Percentiles rank a stretch among this genome's conserved stretches.
Conservation (phyloP, 1,140 invertebrate species). For the Nasonia longicornis region DNA sequence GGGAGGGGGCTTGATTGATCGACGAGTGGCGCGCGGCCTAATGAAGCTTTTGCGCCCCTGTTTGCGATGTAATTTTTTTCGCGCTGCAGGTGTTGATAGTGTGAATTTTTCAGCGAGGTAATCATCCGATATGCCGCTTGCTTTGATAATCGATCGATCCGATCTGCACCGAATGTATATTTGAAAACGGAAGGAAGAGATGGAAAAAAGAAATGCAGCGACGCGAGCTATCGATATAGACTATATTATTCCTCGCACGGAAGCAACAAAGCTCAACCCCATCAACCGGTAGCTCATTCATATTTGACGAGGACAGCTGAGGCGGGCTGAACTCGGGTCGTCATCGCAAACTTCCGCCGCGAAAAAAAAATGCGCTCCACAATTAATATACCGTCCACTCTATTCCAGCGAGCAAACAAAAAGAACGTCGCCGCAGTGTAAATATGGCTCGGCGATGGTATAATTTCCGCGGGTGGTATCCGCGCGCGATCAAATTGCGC, state of each 20-base stretch:
- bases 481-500: slow-evolving; percentile 34
- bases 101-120: no score
- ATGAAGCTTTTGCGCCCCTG: background rate
- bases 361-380: background rate
- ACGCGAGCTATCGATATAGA: no score
- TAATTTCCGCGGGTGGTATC: slow-evolving; percentile 29
- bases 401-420: slow-evolving; percentile 9
- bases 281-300: background rate
- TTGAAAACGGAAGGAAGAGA: background rate
- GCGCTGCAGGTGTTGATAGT: background rate
- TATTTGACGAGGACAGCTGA: background rate
- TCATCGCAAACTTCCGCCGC: background rate
- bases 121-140: background rate
- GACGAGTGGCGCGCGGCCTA: background rate
- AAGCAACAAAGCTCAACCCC: background rate
- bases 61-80: background rate
- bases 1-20: background rate
- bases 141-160: background rate
- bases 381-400: slow-evolving; percentile 7
- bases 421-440: background rate
- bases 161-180: background rate
- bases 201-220: no score
- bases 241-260: no score
- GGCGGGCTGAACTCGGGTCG: background rate
- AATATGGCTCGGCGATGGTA: slow-evolving; percentile 5